Evolutionary conservation across 30 jellyfish, hydroid and myxozoan genomes (phyloP), one percentile per base, ranked within the genome.

Genomic region (Nemopilema nomurai): DNA sequence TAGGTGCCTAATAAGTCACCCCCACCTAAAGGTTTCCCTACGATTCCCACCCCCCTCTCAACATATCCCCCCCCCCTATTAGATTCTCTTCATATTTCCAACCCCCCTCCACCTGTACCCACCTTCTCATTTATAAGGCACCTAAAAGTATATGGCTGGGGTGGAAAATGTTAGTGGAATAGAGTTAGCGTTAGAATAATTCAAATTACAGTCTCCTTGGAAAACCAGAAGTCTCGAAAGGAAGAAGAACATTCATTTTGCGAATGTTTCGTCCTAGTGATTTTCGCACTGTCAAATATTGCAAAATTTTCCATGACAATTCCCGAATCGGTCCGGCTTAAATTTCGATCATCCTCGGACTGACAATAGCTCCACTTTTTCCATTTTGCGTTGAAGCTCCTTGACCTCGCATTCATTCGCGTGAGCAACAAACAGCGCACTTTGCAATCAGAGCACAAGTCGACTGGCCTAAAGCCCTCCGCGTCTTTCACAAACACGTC

Each of bases 381-480:
- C 9, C 62, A 49, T 29, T 67, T 80, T 49, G 66, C 51, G 73
- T 67, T 62, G 80, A 80, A 80, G 29, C 89, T 80, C 23, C 89
- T 67, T 20, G 89, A 80, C 81, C 89, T 80, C 62, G 75, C 16
- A 23, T 66, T 80, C 89, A 80, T 80, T 67, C 82, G 53, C 19
- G 67, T 21, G 28, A 80, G 82, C 29, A 80, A 28, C 30, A 41
- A 18, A 28, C 73, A 25, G 75, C 79, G 68, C 65, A 80, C 89
- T 67, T 71, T 80, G 19, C 81, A 0, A 49, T 67, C 75, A 9
- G 89, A 62, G 70, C 89, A 80, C 57, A 80, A 21, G 67, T 80
- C 89, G 16, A 67, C 81, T 21, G 89, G 89, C 75, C 89, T 80
- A 28, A 53, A 69, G 25, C 89, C 89, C 19, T 67, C 89, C 0